Conservation (phyloP, 2,113 vertebrate species). For the Bos indicus region DNA sequence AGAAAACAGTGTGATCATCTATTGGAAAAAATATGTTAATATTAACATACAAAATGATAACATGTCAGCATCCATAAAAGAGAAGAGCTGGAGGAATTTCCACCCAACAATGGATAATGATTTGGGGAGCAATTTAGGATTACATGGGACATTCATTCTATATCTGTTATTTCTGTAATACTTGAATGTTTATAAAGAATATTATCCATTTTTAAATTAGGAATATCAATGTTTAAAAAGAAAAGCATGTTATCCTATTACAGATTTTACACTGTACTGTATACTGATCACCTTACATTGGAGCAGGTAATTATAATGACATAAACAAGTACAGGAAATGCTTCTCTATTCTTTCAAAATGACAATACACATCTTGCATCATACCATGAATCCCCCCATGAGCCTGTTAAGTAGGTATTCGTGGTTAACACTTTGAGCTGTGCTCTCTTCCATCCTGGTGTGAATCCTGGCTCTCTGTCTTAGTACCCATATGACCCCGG, state of each 20-base stretch:
- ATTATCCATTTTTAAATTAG: background rate
- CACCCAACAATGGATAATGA: background rate
- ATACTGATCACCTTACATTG: background rate
- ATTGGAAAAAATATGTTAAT: background rate
- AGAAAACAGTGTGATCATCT: background rate
- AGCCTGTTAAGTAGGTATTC: background rate
- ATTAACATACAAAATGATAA: background rate
- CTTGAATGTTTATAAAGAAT: background rate
- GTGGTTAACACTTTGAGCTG: background rate
- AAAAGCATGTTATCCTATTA: background rate
- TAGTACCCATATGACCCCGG: background rate
- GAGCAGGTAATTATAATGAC: background rate
- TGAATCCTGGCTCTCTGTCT: background rate
- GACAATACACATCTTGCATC: constrained; percentile 3
- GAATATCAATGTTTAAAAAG: background rate
- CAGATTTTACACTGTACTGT: background rate
- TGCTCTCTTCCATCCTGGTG: background rate
- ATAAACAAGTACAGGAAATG: background rate
- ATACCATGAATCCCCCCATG: background rate
- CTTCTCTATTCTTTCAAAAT: background rate
- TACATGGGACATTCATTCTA: background rate
- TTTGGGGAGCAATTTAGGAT: background rate
- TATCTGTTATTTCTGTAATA: background rate
- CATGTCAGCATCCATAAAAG: background rate
- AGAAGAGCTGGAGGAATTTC: background rate